Conservation (phyloP, 2,888 invertebrate species). For the Agrochola macilenta region DNA sequence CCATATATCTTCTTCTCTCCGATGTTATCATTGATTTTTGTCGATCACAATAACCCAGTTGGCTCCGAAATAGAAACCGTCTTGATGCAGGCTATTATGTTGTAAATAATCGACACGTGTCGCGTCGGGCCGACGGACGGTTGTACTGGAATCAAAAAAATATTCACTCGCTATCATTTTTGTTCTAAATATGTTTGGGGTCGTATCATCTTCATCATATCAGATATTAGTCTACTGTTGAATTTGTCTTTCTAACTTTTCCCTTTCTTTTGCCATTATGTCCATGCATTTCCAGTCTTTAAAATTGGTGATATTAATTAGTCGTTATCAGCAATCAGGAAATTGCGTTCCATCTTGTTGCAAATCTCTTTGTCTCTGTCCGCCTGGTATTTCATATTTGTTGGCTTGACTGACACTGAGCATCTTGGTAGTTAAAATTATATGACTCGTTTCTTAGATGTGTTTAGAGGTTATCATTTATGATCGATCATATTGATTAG, state of each 20-base stretch:
- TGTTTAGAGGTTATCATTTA: constrained; percentile 20
- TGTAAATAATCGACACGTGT: constrained; percentile 76
- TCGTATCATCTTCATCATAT: neutral
- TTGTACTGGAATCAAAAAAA: constrained; percentile 36
- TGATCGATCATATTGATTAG: constrained; percentile 29
- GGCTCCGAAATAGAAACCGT: constrained; percentile 50
- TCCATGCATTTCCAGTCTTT: neutral
- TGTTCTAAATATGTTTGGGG: neutral
- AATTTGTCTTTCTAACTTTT: neutral
- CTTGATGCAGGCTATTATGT: constrained; percentile 68
- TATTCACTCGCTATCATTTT: neutral
- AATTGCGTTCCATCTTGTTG: neutral
- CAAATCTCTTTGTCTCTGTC: neutral
- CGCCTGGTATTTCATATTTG: no score
- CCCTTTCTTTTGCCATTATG: neutral
- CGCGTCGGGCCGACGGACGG: constrained; percentile 22
- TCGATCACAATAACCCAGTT: constrained; percentile 61
- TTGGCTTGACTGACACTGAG: neutral
- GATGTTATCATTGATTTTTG: constrained; percentile 38
- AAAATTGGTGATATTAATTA: neutral
- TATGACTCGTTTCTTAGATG: constrained; percentile 14
- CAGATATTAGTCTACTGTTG: no score
- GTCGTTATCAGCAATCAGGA: neutral
- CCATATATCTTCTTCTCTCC: neutral
- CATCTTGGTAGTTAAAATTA: constrained; percentile 20